Conservation (phyloP, 2,113 vertebrate genomes). For the Nycticryphes semicollaris region DNA sequence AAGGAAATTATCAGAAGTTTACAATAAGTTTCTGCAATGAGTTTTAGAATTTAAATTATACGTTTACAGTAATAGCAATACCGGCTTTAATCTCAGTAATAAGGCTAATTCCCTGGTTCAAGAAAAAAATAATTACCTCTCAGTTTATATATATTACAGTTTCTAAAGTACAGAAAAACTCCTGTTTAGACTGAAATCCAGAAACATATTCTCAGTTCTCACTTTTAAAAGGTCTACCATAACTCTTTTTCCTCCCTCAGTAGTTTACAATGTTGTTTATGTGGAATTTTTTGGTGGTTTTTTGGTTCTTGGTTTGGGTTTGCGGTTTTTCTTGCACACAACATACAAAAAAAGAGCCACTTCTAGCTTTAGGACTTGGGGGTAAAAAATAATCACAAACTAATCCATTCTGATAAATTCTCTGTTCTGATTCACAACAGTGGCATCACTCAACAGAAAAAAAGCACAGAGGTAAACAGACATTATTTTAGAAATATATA, state of each 20-base stretch:
- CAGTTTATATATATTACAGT: neutral
- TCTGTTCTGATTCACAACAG: neutral
- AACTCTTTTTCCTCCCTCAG: neutral
- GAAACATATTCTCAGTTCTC: neutral
- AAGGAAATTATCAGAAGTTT: neutral
- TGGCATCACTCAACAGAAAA: neutral
- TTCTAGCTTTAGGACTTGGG: neutral
- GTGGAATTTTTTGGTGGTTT: no score
- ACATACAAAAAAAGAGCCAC: neutral
- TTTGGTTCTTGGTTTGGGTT: neutral
- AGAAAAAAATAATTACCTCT: neutral
- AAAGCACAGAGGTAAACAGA: neutral
- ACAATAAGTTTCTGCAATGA: neutral
- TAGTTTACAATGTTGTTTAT: neutral
- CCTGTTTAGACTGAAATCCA: neutral
- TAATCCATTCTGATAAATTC: neutral
- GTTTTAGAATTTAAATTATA: neutral
- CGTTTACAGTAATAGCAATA: neutral
- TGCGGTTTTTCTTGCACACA: neutral
- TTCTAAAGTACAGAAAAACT: neutral
- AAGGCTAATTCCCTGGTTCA: neutral
- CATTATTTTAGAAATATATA: neutral
- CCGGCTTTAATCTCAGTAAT: neutral
- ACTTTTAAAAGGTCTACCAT: neutral
- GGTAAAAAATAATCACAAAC: neutral